Evolutionary conservation across 2,797 vertebrate genomes (phyloP).

Genomic region (Balearica regulorum): DNA sequence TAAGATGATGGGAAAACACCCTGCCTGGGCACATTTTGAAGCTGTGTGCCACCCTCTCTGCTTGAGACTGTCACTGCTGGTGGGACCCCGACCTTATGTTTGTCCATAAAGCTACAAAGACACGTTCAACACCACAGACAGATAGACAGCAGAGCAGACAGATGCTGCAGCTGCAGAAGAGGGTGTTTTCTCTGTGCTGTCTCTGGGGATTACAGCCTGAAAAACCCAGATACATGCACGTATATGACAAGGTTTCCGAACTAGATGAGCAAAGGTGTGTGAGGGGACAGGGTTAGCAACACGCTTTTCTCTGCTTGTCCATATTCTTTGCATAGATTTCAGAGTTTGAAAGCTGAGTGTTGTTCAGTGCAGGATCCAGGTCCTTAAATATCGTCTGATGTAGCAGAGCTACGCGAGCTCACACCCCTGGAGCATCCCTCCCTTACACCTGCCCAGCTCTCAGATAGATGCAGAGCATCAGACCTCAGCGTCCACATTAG

Average conservation of each 20-base stretch:
- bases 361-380: background rate
- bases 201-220: background rate
- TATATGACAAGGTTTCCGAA: background rate
- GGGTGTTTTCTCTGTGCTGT: background rate
- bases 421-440: background rate
- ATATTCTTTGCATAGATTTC: background rate
- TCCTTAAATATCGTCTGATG: background rate
- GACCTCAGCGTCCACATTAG: accelerated
- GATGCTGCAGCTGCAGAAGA: background rate
- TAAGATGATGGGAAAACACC: background rate
- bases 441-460: background rate
- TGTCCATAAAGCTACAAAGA: background rate
- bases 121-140: background rate
- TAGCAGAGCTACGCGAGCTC: background rate
- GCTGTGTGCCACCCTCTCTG: background rate
- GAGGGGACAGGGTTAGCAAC: background rate
- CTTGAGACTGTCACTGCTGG: background rate
- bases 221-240: accelerated
- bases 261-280: background rate
- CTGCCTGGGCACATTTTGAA: background rate
- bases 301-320: background rate
- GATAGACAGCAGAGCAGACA: background rate
- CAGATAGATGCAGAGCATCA: background rate
- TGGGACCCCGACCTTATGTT: background rate
- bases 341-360: background rate